A percentile compares a stretch with the other conserved stretches of the same genome.
Evolutionary conservation across 1,140 invertebrate species (phyloP).

Genomic region (Aphelenchoides besseyi): DNA sequence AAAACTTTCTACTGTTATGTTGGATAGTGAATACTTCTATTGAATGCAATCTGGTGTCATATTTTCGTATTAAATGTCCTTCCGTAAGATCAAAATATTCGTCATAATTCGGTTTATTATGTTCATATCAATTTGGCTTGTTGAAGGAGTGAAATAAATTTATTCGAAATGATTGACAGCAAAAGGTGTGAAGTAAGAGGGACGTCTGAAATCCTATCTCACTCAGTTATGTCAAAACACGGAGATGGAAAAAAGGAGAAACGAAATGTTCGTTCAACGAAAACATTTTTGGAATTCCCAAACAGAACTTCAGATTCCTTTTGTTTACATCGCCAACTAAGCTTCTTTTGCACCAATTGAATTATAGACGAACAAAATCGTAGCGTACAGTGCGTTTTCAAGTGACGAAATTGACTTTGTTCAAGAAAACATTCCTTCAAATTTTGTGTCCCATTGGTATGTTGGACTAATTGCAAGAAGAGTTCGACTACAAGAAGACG

Average conservation of each 20-base stretch:
- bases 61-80: too few relatives aligned
- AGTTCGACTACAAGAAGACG: too few relatives aligned
- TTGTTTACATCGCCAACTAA: neutral
- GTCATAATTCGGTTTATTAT: too few relatives aligned
- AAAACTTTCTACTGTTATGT: too few relatives aligned
- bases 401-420: slow-evolving; percentile 2
- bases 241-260: neutral
- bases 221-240: neutral
- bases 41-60: too few relatives aligned
- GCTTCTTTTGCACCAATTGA: neutral
- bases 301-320: neutral
- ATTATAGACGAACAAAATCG: slow-evolving; percentile 3
- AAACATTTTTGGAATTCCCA: neutral
- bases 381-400: neutral
- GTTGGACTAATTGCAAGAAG: neutral
- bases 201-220: neutral
- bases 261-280: neutral
- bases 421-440: neutral
- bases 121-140: too few relatives aligned
- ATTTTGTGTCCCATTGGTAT: neutral
- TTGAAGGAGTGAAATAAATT: too few relatives aligned
- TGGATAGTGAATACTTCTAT: too few relatives aligned
- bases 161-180: slow-evolving; percentile 1
- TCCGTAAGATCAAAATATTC: too few relatives aligned
- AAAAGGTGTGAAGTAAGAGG: neutral